Conservation (phyloP, 2,797 vertebrate species). For the Allenopithecus nigroviridis region DNA sequence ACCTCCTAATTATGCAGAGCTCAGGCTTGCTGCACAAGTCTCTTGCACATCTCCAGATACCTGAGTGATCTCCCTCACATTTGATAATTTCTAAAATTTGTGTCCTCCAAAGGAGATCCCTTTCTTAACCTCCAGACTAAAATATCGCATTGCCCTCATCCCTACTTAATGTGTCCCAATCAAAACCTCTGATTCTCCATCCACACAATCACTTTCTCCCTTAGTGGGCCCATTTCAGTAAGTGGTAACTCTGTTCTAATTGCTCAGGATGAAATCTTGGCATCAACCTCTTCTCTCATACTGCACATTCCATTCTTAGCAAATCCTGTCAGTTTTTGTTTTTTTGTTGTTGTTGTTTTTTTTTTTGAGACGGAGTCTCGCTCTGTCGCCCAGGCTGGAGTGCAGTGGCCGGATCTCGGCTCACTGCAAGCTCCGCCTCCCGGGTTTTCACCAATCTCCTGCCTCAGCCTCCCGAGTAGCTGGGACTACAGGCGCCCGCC, state of each 20-base stretch:
- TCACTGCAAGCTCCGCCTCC: no score
- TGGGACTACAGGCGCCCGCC: no score
- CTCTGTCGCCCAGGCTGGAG: no score
- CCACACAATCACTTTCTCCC: not conserved
- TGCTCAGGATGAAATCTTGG: not conserved
- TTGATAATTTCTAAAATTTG: not conserved
- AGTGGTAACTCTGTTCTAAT: not conserved
- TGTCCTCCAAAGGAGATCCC: not conserved
- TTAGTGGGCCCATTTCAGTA: fast-evolving
- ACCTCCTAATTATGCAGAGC: no score
- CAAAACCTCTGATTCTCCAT: not conserved
- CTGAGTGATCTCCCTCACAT: not conserved
- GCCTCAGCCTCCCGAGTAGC: no score
- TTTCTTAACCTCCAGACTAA: not conserved
- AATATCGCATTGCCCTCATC: not conserved
- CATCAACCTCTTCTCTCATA: not conserved
- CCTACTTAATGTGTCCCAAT: not conserved
- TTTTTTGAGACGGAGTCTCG: no score
- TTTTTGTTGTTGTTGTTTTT: no score
- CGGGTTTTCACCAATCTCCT: no score
- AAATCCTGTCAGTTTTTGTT: not conserved
- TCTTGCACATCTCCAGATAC: not conserved
- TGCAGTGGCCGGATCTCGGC: no score
- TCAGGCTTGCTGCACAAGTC: no score
- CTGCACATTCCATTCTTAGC: not conserved